These are phyloP conservation scores for Endomychus coccineus DNA, from an alignment of 2,888 invertebrate species.

Conservation along the genomic window DNA sequence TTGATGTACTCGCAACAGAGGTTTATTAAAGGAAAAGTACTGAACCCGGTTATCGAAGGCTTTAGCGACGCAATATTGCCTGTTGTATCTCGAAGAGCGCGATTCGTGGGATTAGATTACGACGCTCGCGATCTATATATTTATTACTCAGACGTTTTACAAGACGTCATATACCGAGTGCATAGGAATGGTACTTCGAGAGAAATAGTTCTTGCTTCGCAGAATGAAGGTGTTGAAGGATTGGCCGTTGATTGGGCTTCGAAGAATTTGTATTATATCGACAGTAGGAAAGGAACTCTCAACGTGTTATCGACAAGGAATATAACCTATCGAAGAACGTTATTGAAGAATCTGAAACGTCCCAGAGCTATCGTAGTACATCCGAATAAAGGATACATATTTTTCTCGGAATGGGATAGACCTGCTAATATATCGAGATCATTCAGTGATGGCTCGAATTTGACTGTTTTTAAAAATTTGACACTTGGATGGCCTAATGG, in stretches of 20 bases:
- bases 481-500: constrained; percentile 98
- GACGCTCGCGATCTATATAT: constrained; percentile 86
- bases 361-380: constrained; percentile 95
- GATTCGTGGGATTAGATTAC: constrained; percentile 93
- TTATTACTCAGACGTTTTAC: constrained; percentile 95
- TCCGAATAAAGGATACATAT: constrained; percentile 88
- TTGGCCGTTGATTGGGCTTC: constrained; percentile 94
- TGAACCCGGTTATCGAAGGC: constrained; percentile 80
- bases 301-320: constrained; percentile 87
- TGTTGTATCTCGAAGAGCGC: constrained; percentile 81
- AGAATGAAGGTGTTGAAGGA: constrained; percentile 95
- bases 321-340: constrained; percentile 72
- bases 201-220: constrained; percentile 88
- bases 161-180: constrained; percentile 86
- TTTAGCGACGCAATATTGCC: constrained; percentile 95
- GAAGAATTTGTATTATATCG: constrained; percentile 92
- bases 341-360: constrained; percentile 81
- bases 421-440: constrained; percentile 95
- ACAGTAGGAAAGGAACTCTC: constrained; percentile 86
- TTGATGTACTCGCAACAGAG: constrained; percentile 85
- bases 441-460: constrained; percentile 79
- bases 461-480: constrained; percentile 81
- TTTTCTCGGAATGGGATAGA: constrained; percentile 94
- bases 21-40: constrained; percentile 88
- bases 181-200: constrained; percentile 71